A percentile compares a stretch with the other conserved stretches of the same genome.
These are phyloP conservation scores for Thripadectes ignobilis DNA, from an alignment of 2,797 vertebrate species.

Conservation along the genomic window DNA sequence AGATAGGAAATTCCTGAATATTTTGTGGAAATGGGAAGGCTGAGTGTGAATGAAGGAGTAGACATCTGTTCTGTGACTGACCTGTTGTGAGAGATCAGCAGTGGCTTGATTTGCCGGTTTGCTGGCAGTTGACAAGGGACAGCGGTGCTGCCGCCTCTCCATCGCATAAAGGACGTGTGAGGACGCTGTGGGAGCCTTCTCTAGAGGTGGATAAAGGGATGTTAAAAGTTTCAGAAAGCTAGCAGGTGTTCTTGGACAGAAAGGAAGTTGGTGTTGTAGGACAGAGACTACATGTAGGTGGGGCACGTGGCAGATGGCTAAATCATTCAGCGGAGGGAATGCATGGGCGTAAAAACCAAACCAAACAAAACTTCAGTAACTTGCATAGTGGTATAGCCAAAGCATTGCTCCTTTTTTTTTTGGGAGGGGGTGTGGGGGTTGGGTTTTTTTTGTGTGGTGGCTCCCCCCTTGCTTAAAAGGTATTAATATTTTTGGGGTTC, in stretches of 20 bases:
- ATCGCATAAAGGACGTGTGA: rapidly evolving
- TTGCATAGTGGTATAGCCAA: rapidly evolving
- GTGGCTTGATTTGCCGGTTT: neutral
- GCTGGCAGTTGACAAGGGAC: too few relatives aligned
- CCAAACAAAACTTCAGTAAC: neutral
- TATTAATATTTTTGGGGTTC: neutral
- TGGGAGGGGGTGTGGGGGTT: too few relatives aligned
- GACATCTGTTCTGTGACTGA: neutral
- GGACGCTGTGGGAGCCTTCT: neutral
- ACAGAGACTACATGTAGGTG: neutral
- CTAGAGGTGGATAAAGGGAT: neutral
- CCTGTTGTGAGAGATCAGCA: neutral
- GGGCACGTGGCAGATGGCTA: rapidly evolving
- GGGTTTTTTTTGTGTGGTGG: rapidly evolving
- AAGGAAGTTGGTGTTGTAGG: neutral
- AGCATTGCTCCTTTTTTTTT: rapidly evolving
- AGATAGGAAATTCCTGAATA: neutral
- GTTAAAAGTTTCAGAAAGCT: neutral
- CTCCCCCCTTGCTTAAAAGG: neutral
- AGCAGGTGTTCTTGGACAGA: neutral
- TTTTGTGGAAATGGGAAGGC: neutral
- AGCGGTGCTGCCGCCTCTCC: neutral
- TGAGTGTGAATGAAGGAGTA: neutral
- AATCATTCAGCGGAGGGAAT: neutral
- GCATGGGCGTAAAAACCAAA: neutral